Conservation (phyloP, 2,888 invertebrate genomes). For the Punctoribates punctum region DNA sequence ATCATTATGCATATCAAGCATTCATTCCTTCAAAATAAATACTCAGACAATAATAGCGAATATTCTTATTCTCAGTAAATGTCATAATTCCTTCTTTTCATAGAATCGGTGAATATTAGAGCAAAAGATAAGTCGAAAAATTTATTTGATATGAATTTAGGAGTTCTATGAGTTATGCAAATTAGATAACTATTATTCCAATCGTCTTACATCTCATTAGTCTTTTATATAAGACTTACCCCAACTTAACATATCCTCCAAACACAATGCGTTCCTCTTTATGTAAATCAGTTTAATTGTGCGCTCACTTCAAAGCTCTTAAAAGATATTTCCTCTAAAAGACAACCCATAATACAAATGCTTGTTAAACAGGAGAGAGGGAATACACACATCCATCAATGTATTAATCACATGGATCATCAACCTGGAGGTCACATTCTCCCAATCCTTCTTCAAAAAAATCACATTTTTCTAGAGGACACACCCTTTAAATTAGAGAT, state of each 20-base stretch:
- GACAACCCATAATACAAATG: too few relatives aligned
- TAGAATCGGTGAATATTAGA: neutral
- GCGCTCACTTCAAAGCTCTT: neutral
- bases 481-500: too few relatives aligned
- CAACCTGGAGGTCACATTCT: too few relatives aligned
- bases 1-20: neutral
- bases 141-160: slow-evolving; percentile 1
- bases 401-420: too few relatives aligned
- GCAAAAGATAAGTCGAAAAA: neutral
- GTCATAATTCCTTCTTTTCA: neutral
- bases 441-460: too few relatives aligned
- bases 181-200: neutral
- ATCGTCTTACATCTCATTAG: neutral
- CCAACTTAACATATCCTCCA: neutral
- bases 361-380: too few relatives aligned
- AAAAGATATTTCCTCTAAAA: too few relatives aligned
- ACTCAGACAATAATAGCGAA: neutral
- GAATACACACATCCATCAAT: too few relatives aligned
- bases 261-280: neutral
- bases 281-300: slow-evolving; percentile 2
- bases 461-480: too few relatives aligned
- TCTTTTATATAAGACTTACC: neutral
- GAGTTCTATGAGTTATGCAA: neutral
- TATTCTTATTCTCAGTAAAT: too few relatives aligned
- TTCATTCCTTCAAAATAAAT: neutral